Conservation (phyloP, 2,797 vertebrate genomes). For the Poeciliopsis paucimaculata region DNA sequence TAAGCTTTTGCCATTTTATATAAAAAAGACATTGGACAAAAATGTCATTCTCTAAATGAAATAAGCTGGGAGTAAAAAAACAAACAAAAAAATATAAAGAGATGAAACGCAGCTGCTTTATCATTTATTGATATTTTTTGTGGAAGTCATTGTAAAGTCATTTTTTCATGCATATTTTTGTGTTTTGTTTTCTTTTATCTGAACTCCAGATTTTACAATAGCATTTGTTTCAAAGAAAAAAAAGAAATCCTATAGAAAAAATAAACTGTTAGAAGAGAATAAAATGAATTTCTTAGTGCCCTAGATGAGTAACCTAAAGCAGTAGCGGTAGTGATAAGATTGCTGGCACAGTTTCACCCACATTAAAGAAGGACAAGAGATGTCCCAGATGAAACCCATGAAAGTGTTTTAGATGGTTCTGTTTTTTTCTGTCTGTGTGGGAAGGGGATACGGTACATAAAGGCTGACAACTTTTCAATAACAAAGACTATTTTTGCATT, state of each 20-base stretch:
- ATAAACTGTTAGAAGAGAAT: not conserved
- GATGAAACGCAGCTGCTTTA: not conserved
- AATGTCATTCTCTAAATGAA: not conserved
- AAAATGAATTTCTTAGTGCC: not conserved
- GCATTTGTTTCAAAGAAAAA: not conserved
- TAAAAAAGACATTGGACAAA: not conserved
- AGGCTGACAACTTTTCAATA: not conserved
- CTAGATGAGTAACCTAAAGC: not conserved
- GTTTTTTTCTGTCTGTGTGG: not conserved
- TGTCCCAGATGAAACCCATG: not conserved
- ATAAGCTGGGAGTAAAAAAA: not conserved
- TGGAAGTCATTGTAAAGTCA: not conserved
- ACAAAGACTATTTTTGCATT: not conserved
- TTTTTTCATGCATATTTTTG: not conserved
- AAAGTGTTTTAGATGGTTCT: not conserved
- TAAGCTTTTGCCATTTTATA: not conserved
- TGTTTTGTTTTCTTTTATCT: not conserved
- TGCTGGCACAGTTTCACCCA: not conserved
- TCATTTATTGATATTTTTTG: not conserved
- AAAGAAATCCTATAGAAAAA: not conserved
- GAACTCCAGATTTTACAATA: not conserved
- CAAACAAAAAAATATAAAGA: not conserved
- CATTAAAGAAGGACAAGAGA: not conserved
- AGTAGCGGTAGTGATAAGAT: not conserved
- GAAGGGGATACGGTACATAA: not conserved